Conservation (phyloP, 2,113 vertebrate genomes). For the Myotis yumanensis region DNA sequence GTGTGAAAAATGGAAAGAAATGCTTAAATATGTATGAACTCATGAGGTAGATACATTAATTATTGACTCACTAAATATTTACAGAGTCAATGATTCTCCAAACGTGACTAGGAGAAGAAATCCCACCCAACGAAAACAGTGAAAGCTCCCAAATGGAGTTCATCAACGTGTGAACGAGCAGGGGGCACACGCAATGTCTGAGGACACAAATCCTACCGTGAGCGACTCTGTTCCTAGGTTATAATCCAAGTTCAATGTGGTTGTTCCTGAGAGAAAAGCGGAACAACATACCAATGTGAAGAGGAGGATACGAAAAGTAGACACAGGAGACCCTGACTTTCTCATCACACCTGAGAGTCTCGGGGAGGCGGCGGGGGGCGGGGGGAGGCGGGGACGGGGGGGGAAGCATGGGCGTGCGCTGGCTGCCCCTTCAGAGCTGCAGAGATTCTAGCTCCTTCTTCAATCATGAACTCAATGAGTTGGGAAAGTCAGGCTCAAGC, state of each 20-base stretch:
- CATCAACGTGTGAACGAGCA: not conserved
- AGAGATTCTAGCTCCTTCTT: rapidly evolving
- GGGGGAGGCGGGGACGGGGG: rapidly evolving
- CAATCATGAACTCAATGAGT: too few relatives aligned
- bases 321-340: rapidly evolving
- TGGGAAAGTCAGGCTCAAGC: not conserved
- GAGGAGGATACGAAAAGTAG: rapidly evolving
- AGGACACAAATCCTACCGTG: not conserved
- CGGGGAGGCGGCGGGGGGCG: rapidly evolving
- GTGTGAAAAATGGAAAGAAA: not conserved
- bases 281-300: rapidly evolving
- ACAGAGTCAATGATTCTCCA: slow-evolving; percentile 42
- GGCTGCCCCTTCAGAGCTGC: rapidly evolving
- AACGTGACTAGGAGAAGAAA: not conserved
- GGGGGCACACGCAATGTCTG: not conserved
- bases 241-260: not conserved
- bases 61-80: slow-evolving; percentile 64
- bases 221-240: not conserved
- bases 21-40: slow-evolving; percentile 39
- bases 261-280: not conserved
- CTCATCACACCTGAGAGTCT: rapidly evolving
- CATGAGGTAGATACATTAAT: slow-evolving; percentile 46
- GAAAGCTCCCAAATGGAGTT: not conserved
- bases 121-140: not conserved
- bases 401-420: rapidly evolving